Base-by-base conservation (phyloP, 2,888 invertebrate species). In the Hemistola chrysoprasaria region DNA sequence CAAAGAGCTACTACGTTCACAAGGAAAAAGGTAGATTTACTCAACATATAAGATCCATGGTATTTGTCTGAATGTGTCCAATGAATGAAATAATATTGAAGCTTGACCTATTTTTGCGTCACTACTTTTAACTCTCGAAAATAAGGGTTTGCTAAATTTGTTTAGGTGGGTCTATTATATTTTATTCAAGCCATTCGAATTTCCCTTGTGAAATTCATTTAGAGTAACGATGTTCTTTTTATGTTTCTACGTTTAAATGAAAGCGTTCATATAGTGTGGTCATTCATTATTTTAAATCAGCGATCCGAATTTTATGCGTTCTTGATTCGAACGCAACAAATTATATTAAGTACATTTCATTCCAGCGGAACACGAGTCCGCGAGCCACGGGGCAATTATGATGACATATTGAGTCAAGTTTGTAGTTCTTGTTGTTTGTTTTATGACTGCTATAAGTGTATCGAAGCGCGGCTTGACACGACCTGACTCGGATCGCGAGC, bases 371-470 rank as follows among this genome's bases (percentile, higher is more conserved):
- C 53, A 29, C 11, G 8, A 29, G n/a, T n/a, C n/a, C 53, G 24
- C 38, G 22, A 25, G 28, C 68, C 57, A 62, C 78, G 72, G 66
- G 75, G 71, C 76, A 80, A 85, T 83, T 79, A 80, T 71, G 62
- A 62, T 64, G 68, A 65, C 71, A 66, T 76, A 79, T 78, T 76
- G 78, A 75, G 63, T 77, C 64, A 65, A 64, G 59, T 70, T 26
- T 16, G 16, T 16, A 16, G 33, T 35, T 34, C 34, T 44, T 38
- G 34, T 43, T 70, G 64, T 73, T 71, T 72, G 72, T 72, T 71
- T 65, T 70, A 68, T 68, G 66, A 68, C 55, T 60, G 59, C 53
- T 62, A 66, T 67, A 67, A 45, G 47, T 56, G 62, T 63, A 65
- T 63, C 56, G 57, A 40, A 53, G 64, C 49, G 62, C 43, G 58